Percentiles rank a stretch among this genome's conserved stretches.
These are phyloP conservation scores for Apis laboriosa DNA, from an alignment of 1,140 invertebrate genomes.

Conservation along the genomic window DNA sequence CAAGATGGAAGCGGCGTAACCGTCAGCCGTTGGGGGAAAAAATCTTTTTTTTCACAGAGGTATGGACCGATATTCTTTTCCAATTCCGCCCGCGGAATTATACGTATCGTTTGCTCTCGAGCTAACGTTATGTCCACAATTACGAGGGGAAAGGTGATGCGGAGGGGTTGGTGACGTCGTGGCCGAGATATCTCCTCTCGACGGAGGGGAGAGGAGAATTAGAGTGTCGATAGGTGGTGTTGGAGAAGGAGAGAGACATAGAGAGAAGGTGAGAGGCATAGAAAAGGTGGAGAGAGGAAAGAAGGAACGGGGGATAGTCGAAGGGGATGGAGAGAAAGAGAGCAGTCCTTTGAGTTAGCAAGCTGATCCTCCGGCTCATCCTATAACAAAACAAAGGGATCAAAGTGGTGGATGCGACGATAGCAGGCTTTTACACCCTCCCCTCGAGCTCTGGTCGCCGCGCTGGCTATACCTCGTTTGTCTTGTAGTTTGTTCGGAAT, in stretches of 20 bases:
- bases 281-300: not conserved
- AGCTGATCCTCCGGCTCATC: constrained; percentile 70
- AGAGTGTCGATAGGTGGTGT: constrained; percentile 7
- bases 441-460: not conserved
- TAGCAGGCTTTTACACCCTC: constrained; percentile 60
- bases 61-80: constrained; percentile 13
- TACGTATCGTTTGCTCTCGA: constrained; percentile 69
- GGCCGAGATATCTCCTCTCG: constrained; percentile 3
- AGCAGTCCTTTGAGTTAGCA: constrained; percentile 69
- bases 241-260: no score
- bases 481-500: constrained; percentile 67
- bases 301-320: not conserved
- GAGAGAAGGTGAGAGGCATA: not conserved
- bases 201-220: constrained; percentile 15
- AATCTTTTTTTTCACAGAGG: constrained; percentile 37
- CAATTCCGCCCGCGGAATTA: constrained; percentile 61
- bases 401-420: constrained; percentile 62
- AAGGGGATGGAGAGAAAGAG: constrained; percentile 37
- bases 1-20: constrained; percentile 25
- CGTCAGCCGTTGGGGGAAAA: constrained; percentile 25
- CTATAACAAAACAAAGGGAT: constrained; percentile 70
- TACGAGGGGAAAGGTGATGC: constrained; percentile 5
- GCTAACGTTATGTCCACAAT: constrained; percentile 66
- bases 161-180: not conserved
- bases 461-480: constrained; percentile 61